These are phyloP conservation scores for Auanema sp. DNA, from an alignment of 2,888 invertebrate species.

Conservation along the genomic window DNA sequence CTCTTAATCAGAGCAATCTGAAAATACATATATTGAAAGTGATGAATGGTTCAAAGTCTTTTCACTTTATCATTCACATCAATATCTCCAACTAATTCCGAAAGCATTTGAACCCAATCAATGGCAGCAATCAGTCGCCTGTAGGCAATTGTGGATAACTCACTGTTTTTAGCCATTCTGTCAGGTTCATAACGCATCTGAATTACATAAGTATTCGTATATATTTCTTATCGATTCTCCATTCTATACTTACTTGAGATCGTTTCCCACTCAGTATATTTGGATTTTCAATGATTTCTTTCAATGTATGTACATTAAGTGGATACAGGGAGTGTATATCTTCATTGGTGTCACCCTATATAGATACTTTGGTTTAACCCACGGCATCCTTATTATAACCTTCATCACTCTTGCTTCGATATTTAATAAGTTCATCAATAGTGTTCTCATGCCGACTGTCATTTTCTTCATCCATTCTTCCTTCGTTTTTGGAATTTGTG, in stretches of 20 bases:
- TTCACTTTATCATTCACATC: constrained; percentile 49
- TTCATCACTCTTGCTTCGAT: constrained; percentile 55
- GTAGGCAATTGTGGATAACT: constrained; percentile 56
- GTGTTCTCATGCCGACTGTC: constrained; percentile 59
- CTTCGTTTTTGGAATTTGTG: constrained; percentile 16
- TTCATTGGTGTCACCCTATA: constrained; percentile 52
- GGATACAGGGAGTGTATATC: constrained; percentile 55
- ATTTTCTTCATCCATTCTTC: constrained; percentile 55
- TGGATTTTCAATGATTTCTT: constrained; percentile 55
- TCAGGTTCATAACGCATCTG: constrained; percentile 60
- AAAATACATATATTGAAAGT: not conserved
- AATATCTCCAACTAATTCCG: constrained; percentile 49
- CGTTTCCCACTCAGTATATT: constrained; percentile 51
- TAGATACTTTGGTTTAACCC: not conserved
- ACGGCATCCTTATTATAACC: too few species aligned
- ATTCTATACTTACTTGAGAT: constrained; percentile 43
- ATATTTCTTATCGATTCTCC: not conserved
- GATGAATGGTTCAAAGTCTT: not conserved
- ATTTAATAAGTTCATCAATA: constrained; percentile 57
- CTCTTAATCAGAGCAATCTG: constrained; percentile 50
- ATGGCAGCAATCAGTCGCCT: constrained; percentile 59
- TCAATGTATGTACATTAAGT: constrained; percentile 48
- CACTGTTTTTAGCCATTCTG: constrained; percentile 58
- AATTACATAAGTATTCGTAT: constrained; percentile 3
- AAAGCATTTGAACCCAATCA: constrained; percentile 58